Conservation (phyloP, 2,888 invertebrate genomes). For the Pimpla rufipes region DNA sequence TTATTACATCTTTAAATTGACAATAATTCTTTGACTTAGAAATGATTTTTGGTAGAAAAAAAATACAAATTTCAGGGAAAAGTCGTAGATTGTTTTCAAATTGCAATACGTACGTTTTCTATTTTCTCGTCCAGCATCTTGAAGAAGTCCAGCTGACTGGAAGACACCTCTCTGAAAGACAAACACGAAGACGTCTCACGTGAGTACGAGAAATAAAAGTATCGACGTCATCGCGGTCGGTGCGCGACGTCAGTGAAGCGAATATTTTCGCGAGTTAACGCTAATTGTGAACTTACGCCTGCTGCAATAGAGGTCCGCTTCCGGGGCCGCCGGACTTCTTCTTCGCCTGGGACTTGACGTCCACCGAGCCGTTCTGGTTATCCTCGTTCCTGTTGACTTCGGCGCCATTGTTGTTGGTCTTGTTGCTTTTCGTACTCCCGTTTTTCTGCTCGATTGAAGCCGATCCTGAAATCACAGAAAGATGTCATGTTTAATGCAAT, state of each 20-base stretch:
- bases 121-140: slow-evolving; percentile 97
- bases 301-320: slow-evolving; percentile 87
- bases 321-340: slow-evolving; percentile 84
- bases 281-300: slow-evolving; percentile 85
- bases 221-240: not conserved
- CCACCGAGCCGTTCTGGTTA: slow-evolving; percentile 79
- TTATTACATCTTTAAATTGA: too few relatives aligned
- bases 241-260: not conserved
- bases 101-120: slow-evolving; percentile 90
- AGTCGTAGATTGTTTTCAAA: too few relatives aligned
- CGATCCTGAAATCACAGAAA: slow-evolving; percentile 77
- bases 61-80: too few relatives aligned
- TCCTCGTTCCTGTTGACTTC: slow-evolving; percentile 84
- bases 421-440: slow-evolving; percentile 82
- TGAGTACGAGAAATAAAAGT: not conserved
- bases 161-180: slow-evolving; percentile 92
- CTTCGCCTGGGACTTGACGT: slow-evolving; percentile 80
- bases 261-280: slow-evolving; percentile 18
- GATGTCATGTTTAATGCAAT: not conserved
- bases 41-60: too few relatives aligned
- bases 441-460: slow-evolving; percentile 83
- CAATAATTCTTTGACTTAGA: too few relatives aligned
- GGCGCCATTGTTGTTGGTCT: slow-evolving; percentile 82
- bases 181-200: slow-evolving; percentile 36
- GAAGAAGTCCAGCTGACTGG: slow-evolving; percentile 97